A percentile compares a stretch with the other conserved stretches of the same genome.
These are phyloP conservation scores for Zaprionus vittiger DNA, from an alignment of 1,140 invertebrate genomes.

Conservation along the genomic window DNA sequence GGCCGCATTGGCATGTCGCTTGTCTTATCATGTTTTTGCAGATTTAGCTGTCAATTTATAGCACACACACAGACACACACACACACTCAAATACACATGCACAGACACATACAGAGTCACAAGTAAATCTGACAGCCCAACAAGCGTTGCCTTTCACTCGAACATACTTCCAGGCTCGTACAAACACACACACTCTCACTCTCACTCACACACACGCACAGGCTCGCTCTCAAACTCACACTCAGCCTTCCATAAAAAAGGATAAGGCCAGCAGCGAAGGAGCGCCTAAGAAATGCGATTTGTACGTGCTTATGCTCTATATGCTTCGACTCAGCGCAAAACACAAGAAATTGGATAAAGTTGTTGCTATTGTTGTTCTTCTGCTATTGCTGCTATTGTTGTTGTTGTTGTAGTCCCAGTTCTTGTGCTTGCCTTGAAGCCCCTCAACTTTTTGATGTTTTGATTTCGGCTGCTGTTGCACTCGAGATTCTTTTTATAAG, in stretches of 20 bases:
- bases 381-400: slow-evolving; percentile 5
- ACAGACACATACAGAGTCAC: slow-evolving; percentile 16
- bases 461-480: slow-evolving; percentile 65
- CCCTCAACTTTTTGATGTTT: slow-evolving; percentile 67
- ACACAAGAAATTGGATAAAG: slow-evolving; percentile 77
- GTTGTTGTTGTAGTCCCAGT: not conserved
- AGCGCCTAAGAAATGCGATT: slow-evolving; percentile 80
- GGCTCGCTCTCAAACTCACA: slow-evolving; percentile 5
- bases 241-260: slow-evolving; percentile 56
- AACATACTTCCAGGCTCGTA: slow-evolving; percentile 57
- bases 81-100: slow-evolving; percentile 4
- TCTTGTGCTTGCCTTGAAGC: slow-evolving; percentile 9
- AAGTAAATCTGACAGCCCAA: slow-evolving; percentile 81
- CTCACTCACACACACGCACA: slow-evolving; percentile 1
- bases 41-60: slow-evolving; percentile 82
- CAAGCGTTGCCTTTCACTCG: slow-evolving; percentile 59
- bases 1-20: slow-evolving; percentile 81
- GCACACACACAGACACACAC: slow-evolving; percentile 39
- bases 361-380: slow-evolving; percentile 42
- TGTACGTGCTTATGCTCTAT: slow-evolving; percentile 82
- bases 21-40: slow-evolving; percentile 83
- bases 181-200: not conserved
- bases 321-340: slow-evolving; percentile 74
- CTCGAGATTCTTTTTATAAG: slow-evolving; percentile 16
- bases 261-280: slow-evolving; percentile 53